Percentiles rank a stretch among this genome's conserved stretches.
Conservation (phyloP, 1,140 invertebrate species). For the Dufourea novaeangliae region DNA sequence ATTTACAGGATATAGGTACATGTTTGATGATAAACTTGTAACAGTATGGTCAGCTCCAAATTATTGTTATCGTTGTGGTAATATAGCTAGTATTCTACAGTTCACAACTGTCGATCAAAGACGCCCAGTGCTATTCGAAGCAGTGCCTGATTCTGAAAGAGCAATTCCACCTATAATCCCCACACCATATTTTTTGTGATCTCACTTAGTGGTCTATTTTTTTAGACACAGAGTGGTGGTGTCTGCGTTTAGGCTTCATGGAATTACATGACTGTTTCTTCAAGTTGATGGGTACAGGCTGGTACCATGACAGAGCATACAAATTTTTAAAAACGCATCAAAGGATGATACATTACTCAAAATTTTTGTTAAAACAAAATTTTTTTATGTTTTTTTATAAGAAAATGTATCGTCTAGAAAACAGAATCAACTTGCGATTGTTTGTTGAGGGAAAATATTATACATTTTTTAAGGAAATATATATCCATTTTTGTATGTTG, state of each 20-base stretch:
- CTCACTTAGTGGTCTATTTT: slow-evolving; percentile 70
- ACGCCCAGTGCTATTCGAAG: slow-evolving; percentile 94
- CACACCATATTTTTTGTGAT: slow-evolving; percentile 97
- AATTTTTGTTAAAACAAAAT: slow-evolving; percentile 45
- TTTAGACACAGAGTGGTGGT: slow-evolving; percentile 64
- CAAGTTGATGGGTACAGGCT: slow-evolving; percentile 61
- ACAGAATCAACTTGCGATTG: slow-evolving; percentile 48
- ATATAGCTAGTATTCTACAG: slow-evolving; percentile 94
- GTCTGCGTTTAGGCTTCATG: slow-evolving; percentile 65
- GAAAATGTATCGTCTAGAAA: slow-evolving; percentile 30
- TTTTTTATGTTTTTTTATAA: slow-evolving; percentile 51
- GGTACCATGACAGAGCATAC: slow-evolving; percentile 64
- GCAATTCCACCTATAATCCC: slow-evolving; percentile 95
- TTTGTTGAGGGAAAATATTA: slow-evolving; percentile 57
- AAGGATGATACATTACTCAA: slow-evolving; percentile 26
- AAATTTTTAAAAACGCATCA: slow-evolving; percentile 45
- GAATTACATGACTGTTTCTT: slow-evolving; percentile 65
- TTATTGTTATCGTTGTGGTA: slow-evolving; percentile 97
- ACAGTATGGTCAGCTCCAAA: slow-evolving; percentile 99
- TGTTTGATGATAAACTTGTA: slow-evolving; percentile 96
- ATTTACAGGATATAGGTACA: slow-evolving; percentile 93
- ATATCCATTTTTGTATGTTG: slow-evolving; percentile 63
- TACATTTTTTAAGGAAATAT: slow-evolving; percentile 60
- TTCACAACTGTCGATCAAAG: slow-evolving; percentile 90
- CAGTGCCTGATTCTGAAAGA: slow-evolving; percentile 95